Evolutionary conservation across 2,888 invertebrate genomes (phyloP).

Genomic region (Clusia tigrina): DNA sequence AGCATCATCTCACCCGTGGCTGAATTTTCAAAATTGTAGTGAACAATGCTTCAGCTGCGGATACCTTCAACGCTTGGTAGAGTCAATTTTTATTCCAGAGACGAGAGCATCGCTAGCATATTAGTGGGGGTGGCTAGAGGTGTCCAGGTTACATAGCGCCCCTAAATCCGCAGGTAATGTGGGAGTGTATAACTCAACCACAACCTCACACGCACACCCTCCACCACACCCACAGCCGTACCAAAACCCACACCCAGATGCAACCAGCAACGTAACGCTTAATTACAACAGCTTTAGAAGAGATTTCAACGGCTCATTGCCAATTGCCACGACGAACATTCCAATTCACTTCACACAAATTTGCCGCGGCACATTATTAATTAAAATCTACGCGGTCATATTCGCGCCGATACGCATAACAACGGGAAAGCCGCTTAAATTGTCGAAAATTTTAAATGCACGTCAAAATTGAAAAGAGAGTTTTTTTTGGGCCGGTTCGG

Average conservation of each 20-base stretch:
- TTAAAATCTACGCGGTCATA: conserved; percentile 53
- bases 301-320: conserved; percentile 58
- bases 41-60: no score
- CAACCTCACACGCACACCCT: not conserved
- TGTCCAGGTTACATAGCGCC: no score
- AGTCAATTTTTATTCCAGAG: no score
- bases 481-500: conserved; percentile 44
- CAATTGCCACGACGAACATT: conserved; percentile 35
- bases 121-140: no score
- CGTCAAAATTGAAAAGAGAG: conserved; percentile 51
- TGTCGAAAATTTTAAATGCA: conserved; percentile 51
- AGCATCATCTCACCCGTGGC: no score
- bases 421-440: conserved; percentile 52
- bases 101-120: no score
- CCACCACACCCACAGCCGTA: not conserved
- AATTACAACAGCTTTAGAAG: conserved; percentile 60
- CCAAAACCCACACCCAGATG: not conserved
- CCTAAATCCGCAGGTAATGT: no score
- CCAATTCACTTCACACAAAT: conserved; percentile 31
- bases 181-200: not conserved
- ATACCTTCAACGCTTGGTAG: no score
- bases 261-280: conserved; percentile 49
- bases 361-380: conserved; percentile 60
- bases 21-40: no score
- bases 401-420: conserved; percentile 12